These are phyloP conservation scores for Natator depressus DNA, from an alignment of 2,113 vertebrate genomes.

Conservation along the genomic window DNA sequence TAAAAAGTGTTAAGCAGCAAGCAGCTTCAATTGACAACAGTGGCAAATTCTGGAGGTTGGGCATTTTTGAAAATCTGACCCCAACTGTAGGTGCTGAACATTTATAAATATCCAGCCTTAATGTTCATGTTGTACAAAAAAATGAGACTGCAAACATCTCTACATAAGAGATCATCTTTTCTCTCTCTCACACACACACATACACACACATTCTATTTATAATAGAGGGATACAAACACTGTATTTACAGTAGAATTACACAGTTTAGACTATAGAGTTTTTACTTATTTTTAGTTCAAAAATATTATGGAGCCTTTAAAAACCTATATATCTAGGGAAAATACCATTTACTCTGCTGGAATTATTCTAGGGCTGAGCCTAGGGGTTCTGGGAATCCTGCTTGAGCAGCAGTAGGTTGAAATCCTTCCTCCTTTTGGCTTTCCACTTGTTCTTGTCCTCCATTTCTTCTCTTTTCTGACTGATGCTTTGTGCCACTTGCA, in stretches of 20 bases:
- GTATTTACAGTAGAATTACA: not conserved
- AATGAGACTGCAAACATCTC: not conserved
- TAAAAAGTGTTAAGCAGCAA: not conserved
- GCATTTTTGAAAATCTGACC: not conserved
- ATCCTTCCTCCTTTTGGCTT: rapidly evolving
- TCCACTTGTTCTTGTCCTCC: not conserved
- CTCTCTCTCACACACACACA: too few species aligned
- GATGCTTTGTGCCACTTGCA: not conserved
- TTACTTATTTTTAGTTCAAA: not conserved
- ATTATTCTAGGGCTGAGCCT: not conserved
- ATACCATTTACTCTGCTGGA: not conserved
- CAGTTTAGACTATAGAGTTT: not conserved
- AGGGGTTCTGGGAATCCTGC: not conserved
- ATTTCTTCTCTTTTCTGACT: not conserved
- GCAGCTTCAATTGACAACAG: rapidly evolving
- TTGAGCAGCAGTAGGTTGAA: not conserved
- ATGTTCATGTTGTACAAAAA: not conserved
- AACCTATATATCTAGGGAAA: not conserved
- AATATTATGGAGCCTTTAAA: rapidly evolving
- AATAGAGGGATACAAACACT: not conserved
- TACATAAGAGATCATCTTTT: not conserved
- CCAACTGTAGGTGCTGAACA: not conserved
- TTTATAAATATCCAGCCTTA: not conserved
- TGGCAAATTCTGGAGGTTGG: not conserved
- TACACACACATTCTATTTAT: not conserved